A percentile compares a stretch with the other conserved stretches of the same genome.
These are phyloP conservation scores for Brachyptera risi DNA, from an alignment of 2,888 invertebrate genomes.

Conservation along the genomic window DNA sequence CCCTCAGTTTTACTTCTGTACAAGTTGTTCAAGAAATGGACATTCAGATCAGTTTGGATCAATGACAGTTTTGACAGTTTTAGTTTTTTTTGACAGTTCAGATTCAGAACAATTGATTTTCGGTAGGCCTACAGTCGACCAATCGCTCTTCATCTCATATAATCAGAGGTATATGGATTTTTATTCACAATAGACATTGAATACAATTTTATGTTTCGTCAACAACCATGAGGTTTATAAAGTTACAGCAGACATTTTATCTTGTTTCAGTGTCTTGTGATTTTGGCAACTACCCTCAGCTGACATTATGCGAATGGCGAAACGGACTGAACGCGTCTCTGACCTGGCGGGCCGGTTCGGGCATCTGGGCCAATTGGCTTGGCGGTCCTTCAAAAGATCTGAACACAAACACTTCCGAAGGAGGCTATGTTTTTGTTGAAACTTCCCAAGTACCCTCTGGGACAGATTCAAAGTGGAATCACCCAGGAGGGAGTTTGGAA, in stretches of 20 bases:
- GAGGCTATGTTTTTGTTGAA: slow-evolving; percentile 19
- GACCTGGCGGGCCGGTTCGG: slow-evolving; percentile 1
- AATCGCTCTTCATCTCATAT: no score
- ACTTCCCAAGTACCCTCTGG: neutral
- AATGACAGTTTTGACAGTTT: no score
- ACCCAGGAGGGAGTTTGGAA: slow-evolving; percentile 38
- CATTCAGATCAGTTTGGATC: no score
- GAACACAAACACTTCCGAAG: neutral
- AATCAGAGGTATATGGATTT: no score
- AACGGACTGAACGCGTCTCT: slow-evolving; percentile 1
- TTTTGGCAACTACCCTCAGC: neutral
- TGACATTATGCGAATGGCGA: slow-evolving; percentile 5
- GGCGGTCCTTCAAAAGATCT: slow-evolving; percentile 3
- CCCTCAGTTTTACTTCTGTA: no score
- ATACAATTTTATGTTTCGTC: no score
- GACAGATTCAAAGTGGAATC: neutral
- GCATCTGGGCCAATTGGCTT: slow-evolving; percentile 10
- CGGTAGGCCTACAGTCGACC: no score
- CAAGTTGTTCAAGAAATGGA: no score
- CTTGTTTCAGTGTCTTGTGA: slow-evolving; percentile 7
- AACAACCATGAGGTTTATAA: no score
- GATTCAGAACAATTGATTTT: no score
- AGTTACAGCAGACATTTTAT: neutral
- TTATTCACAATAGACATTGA: no score
- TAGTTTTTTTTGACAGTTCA: no score